Conservation (phyloP, 2,113 vertebrate genomes). For the Penelope pileata region DNA sequence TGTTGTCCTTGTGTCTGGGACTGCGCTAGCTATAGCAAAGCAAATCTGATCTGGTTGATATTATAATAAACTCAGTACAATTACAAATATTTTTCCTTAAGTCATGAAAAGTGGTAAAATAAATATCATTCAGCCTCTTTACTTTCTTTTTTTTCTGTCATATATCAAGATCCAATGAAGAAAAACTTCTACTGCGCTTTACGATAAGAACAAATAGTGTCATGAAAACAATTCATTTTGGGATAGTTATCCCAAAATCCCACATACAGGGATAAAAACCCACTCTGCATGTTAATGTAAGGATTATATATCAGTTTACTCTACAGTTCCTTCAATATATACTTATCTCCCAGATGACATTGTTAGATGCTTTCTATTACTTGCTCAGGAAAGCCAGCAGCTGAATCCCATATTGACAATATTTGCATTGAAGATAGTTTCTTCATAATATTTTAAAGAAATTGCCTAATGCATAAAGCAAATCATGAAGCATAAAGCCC, state of each 20-base stretch:
- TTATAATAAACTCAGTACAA: background rate
- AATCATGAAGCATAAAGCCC: background rate
- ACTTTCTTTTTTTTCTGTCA: background rate
- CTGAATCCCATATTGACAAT: slow-evolving; percentile 12
- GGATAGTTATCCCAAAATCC: too few species aligned
- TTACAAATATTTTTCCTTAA: background rate
- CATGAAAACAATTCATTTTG: background rate
- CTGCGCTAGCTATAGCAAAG: background rate
- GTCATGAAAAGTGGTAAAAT: background rate
- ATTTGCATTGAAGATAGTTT: background rate
- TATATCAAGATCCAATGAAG: background rate
- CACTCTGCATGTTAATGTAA: background rate
- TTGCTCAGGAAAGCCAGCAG: background rate
- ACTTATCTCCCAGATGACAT: slow-evolving; percentile 26
- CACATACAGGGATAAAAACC: background rate
- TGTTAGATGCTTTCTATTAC: slow-evolving; percentile 22
- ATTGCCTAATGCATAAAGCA: slow-evolving; percentile 10
- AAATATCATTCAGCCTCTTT: background rate
- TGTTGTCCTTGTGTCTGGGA: background rate
- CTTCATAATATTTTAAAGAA: background rate
- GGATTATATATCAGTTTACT: background rate
- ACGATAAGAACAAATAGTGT: background rate
- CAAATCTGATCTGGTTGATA: background rate
- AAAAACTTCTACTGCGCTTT: background rate
- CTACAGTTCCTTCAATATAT: background rate